Evolutionary conservation across 1,140 invertebrate genomes (phyloP).

Genomic region (Drosophila saltans): DNA sequence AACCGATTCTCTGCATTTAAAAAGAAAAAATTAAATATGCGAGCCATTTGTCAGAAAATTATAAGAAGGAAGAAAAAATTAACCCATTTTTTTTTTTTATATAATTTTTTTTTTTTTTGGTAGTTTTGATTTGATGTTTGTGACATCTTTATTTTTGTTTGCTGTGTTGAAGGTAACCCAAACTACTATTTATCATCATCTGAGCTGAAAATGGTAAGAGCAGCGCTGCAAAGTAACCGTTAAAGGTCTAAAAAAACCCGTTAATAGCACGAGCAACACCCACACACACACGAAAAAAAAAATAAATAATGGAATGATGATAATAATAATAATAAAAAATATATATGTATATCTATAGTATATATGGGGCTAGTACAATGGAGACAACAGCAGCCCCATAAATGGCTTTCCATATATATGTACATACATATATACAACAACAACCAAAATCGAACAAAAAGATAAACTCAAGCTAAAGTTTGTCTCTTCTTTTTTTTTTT

Average conservation of each 20-base stretch:
- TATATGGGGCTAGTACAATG: constrained; percentile 66
- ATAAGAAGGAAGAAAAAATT: not conserved
- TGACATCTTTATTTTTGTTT: not conserved
- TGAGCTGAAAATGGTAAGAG: constrained; percentile 44
- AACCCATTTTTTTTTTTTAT: not conserved
- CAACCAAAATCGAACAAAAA: constrained; percentile 2
- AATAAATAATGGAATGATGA: constrained; percentile 13
- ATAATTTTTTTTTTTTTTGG: not conserved
- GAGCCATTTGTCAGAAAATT: constrained; percentile 7
- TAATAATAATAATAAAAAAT: constrained; percentile 31
- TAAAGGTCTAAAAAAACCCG: constrained; percentile 73
- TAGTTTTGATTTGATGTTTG: not conserved
- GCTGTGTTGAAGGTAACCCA: not conserved
- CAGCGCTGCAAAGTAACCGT: constrained; percentile 60
- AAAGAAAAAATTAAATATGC: constrained; percentile 3
- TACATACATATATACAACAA: not conserved
- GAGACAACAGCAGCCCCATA: constrained; percentile 51
- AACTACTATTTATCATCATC: constrained; percentile 10
- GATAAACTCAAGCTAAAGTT: constrained; percentile 15
- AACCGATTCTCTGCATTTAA: not conserved
- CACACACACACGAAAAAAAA: constrained; percentile 40
- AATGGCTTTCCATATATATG: constrained; percentile 49
- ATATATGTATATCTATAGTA: constrained; percentile 35
- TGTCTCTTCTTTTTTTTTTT: constrained; percentile 44
- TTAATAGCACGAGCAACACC: constrained; percentile 78